Conservation (phyloP, 92 coral and sea anemone genomes). For the Epizoanthus ramosus region DNA sequence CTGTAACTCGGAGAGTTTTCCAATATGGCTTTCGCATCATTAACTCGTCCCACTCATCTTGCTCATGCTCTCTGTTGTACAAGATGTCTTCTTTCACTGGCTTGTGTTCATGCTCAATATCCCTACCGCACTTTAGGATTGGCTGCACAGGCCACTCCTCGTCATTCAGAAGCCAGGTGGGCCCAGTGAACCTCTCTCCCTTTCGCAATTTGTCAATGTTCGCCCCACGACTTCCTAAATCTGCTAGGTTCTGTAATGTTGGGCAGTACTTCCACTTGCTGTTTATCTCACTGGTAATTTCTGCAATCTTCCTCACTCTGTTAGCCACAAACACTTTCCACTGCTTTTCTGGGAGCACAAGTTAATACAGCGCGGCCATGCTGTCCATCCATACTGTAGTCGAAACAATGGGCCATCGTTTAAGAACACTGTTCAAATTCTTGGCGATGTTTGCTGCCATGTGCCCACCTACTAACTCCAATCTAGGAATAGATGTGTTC, state of each 20-base stretch:
- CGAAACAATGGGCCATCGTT: slow-evolving; percentile 55
- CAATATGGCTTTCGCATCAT: slow-evolving; percentile 42
- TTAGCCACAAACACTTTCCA: slow-evolving; percentile 73
- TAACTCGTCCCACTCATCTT: slow-evolving; percentile 55
- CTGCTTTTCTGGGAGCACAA: slow-evolving; percentile 61
- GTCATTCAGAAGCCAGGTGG: slow-evolving; percentile 46
- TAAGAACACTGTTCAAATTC: slow-evolving; percentile 46
- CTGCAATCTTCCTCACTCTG: slow-evolving; percentile 63
- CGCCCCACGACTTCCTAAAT: slow-evolving; percentile 74
- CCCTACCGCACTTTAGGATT: slow-evolving; percentile 23
- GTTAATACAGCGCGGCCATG: slow-evolving; percentile 68
- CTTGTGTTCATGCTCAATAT: slow-evolving; percentile 43
- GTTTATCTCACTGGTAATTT: slow-evolving; percentile 52
- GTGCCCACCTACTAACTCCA: slow-evolving; percentile 54
- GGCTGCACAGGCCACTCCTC: slow-evolving; percentile 51
- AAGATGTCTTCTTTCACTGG: slow-evolving; percentile 30
- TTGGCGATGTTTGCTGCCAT: slow-evolving; percentile 65
- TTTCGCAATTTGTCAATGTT: slow-evolving; percentile 56
- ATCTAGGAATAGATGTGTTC: slow-evolving; percentile 48
- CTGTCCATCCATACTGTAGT: slow-evolving; percentile 64
- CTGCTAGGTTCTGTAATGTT: slow-evolving; percentile 64
- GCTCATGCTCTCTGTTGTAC: slow-evolving; percentile 26
- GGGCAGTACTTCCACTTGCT: slow-evolving; percentile 69
- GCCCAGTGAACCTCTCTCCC: slow-evolving; percentile 58
- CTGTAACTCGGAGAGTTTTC: slow-evolving; percentile 43